phyloP scores from a whole-genome alignment of 2,113 vertebrate genomes.

The Oceanodroma tethys region DNA sequence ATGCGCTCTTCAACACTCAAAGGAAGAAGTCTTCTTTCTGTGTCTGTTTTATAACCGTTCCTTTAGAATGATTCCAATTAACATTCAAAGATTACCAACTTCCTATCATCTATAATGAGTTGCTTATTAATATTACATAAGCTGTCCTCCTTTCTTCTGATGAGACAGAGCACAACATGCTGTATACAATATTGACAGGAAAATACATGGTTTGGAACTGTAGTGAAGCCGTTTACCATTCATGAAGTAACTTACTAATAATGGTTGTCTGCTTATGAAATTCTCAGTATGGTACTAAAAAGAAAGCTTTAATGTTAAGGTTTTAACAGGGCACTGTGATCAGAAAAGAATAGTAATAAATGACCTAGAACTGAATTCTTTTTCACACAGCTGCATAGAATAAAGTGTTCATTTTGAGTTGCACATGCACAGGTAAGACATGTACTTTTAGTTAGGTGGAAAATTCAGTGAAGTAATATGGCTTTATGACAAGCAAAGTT shows the following conservation, averaged over 20 bases:
- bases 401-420: not conserved
- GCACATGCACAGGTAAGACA: not conserved
- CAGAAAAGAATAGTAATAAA: not conserved
- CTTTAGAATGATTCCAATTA: slow-evolving; percentile 48
- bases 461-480: not conserved
- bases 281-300: not conserved
- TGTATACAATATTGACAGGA: slow-evolving; percentile 23
- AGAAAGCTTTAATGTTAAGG: slow-evolving; percentile 11
- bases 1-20: not conserved
- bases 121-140: slow-evolving; percentile 42
- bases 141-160: not conserved
- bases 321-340: not conserved
- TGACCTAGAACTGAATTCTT: not conserved
- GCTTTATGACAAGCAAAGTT: not conserved
- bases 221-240: not conserved
- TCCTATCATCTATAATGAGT: slow-evolving; percentile 6
- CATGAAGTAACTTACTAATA: slow-evolving; percentile 4
- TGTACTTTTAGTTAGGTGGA: not conserved
- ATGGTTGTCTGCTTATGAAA: not conserved
- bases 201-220: slow-evolving; percentile 6
- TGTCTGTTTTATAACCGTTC: not conserved
- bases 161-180: not conserved
- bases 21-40: not conserved
- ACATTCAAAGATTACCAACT: slow-evolving; percentile 28
- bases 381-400: not conserved